phyloP scores from a whole-genome alignment of 92 coral and sea anemone species.

The Parazoanthus atlanticus region DNA sequence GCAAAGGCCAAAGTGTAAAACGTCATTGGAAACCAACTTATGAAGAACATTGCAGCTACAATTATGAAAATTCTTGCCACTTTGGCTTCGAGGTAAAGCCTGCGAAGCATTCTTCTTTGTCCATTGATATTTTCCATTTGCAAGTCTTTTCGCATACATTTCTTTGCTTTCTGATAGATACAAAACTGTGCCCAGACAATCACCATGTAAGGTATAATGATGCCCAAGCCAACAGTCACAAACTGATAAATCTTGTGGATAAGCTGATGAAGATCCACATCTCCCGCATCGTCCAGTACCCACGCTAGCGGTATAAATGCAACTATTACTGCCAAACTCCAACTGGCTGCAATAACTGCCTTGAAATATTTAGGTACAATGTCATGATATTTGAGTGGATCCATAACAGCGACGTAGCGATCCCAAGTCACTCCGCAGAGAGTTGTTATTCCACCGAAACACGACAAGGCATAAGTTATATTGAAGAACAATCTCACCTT shows the following conservation, averaged over 20 bases:
- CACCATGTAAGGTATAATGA: slow-evolving; percentile 11
- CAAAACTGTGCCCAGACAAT: slow-evolving; percentile 43
- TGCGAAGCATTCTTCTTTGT: background rate
- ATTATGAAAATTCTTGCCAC: slow-evolving; percentile 36
- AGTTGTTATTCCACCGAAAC: slow-evolving; percentile 42
- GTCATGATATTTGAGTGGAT: slow-evolving; percentile 35
- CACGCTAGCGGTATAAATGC: slow-evolving; percentile 28
- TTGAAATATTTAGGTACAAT: slow-evolving; percentile 34
- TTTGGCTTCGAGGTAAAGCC: slow-evolving; percentile 34
- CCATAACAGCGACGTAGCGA: slow-evolving; percentile 32
- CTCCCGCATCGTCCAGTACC: background rate
- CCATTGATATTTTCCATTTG: background rate
- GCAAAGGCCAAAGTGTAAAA: slow-evolving; percentile 38
- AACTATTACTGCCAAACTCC: slow-evolving; percentile 20
- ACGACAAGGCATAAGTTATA: slow-evolving; percentile 34
- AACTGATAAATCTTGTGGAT: slow-evolving; percentile 39
- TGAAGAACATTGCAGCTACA: slow-evolving; percentile 30
- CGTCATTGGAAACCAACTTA: slow-evolving; percentile 36
- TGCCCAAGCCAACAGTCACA: slow-evolving; percentile 11
- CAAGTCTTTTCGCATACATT: slow-evolving; percentile 25
- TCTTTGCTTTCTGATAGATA: slow-evolving; percentile 39
- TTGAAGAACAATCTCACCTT: slow-evolving; percentile 32
- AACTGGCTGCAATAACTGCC: slow-evolving; percentile 31
- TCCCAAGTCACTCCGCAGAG: slow-evolving; percentile 43
- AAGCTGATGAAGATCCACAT: background rate